Evolutionary conservation across 37 sponge, comb jelly and placozoan species (phyloP).

Genomic region (Agelas oroides): DNA sequence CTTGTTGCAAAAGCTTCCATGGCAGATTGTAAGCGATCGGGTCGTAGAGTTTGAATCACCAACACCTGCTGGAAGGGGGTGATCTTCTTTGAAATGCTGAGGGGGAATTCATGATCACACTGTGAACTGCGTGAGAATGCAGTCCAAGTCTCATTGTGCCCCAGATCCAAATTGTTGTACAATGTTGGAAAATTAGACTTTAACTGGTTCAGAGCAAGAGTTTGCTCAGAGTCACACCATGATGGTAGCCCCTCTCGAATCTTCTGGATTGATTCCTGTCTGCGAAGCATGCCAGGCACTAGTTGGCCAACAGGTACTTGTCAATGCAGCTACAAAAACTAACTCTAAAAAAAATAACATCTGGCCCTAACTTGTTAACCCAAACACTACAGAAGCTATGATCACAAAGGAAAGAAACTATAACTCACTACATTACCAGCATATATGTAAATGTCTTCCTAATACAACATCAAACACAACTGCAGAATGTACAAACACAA

Average conservation of each 20-base stretch:
- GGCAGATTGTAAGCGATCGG: conserved; percentile 91
- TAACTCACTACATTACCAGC: no score
- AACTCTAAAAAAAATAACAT: no score
- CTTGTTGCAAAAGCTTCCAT: conserved; percentile 84
- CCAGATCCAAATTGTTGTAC: conserved; percentile 73
- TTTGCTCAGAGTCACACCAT: conserved; percentile 84
- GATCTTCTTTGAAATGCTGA: conserved; percentile 72
- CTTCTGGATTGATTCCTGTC: conserved; percentile 69
- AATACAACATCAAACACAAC: no score
- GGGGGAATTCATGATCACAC: conserved; percentile 92
- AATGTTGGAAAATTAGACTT: conserved; percentile 76
- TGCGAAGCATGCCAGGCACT: conserved; percentile 59
- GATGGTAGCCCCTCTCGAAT: conserved; percentile 69
- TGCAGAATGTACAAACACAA: no score
- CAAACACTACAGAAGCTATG: no score
- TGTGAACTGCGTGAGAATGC: conserved; percentile 77
- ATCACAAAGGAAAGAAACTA: no score
- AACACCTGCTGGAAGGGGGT: conserved; percentile 91
- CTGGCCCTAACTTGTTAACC: no score
- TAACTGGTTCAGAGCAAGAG: conserved; percentile 52
- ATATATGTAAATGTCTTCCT: no score
- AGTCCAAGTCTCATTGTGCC: conserved; percentile 74
- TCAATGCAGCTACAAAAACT: no score
- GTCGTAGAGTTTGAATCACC: conserved; percentile 90
- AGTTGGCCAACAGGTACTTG: conserved; percentile 81